Evolutionary conservation across 2,888 invertebrate species (phyloP).

Genomic region (Eupithecia subfuscata): DNA sequence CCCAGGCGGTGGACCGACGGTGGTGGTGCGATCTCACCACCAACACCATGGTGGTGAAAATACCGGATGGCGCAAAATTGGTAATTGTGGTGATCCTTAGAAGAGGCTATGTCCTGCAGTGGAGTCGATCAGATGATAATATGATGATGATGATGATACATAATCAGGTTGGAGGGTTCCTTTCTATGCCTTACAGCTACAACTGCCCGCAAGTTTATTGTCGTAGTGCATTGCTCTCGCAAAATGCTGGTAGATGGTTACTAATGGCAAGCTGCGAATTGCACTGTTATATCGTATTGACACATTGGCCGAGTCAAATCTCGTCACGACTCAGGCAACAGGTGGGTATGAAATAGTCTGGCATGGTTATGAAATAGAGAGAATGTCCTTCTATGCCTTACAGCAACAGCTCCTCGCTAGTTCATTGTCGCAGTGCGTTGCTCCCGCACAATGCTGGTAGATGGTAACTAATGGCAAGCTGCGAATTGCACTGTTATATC

Average conservation of each 20-base stretch:
- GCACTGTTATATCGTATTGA: not conserved
- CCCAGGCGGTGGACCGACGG: no score
- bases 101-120: no score
- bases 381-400: slow-evolving; percentile 3
- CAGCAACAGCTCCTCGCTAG: not conserved
- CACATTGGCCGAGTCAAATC: not conserved
- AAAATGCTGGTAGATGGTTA: slow-evolving; percentile 10
- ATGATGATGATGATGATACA: no score
- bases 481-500: slow-evolving; percentile 9
- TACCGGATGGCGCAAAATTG: no score
- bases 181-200: slow-evolving; percentile 4
- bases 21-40: no score
- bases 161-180: no score
- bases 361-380: not conserved
- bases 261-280: slow-evolving; percentile 17
- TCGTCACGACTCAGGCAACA: not conserved
- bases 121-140: no score
- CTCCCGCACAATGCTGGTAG: slow-evolving; percentile 12
- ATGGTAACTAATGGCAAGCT: slow-evolving; percentile 13
- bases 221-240: slow-evolving; percentile 20
- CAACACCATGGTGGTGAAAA: no score
- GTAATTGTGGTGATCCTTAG: no score
- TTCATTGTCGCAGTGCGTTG: slow-evolving; percentile 26
- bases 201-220: slow-evolving; percentile 15
- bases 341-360: no score